These are phyloP conservation scores for Papilio glaucus DNA, from an alignment of 1,140 invertebrate species.

Conservation along the genomic window DNA sequence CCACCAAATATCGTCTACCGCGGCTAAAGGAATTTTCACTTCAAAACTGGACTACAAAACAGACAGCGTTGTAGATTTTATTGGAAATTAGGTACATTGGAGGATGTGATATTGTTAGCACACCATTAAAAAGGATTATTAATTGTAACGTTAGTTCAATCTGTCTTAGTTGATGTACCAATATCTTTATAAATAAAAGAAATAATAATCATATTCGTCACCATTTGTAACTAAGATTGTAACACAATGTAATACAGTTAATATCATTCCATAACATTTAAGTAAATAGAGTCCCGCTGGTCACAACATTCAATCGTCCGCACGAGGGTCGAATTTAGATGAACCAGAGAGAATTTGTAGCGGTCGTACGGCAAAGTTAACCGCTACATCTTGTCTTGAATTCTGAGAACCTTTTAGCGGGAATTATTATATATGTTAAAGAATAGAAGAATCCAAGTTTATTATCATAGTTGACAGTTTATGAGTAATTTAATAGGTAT, in stretches of 20 bases:
- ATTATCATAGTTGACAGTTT: not conserved
- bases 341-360: slow-evolving; percentile 19
- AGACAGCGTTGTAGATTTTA: no score
- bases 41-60: no score
- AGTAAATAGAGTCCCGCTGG: slow-evolving; percentile 24
- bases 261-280: slow-evolving; percentile 21
- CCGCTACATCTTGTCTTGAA: not conserved
- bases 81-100: no score
- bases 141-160: no score
- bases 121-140: no score
- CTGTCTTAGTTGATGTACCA: not conserved
- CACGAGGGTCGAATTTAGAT: slow-evolving; percentile 21
- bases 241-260: not conserved
- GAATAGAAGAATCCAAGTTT: not conserved
- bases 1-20: no score
- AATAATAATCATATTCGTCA: no score
- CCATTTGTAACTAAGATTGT: not conserved
- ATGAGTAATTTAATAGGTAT: not conserved
- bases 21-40: no score
- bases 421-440: not conserved
- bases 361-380: not conserved
- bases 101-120: no score
- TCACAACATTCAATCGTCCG: slow-evolving; percentile 33
- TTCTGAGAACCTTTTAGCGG: not conserved
- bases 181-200: no score